Evolutionary conservation across 2,797 vertebrate species (phyloP), one percentile per base, ranked within the genome.

Genomic region (Anguilla megastoma): DNA sequence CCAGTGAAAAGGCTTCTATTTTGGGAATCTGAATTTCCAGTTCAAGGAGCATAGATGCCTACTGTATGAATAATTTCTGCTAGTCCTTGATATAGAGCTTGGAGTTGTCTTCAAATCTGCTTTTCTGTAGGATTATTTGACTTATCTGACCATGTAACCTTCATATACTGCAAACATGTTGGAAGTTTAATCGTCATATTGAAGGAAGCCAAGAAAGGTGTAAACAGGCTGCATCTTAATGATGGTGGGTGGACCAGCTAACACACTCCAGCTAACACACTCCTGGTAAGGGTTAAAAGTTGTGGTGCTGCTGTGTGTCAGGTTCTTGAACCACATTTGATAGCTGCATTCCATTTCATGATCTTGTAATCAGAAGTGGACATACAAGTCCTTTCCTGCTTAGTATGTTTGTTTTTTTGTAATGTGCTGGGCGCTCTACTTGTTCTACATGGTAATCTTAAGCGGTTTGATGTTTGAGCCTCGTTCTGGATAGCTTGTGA

Each of bases 221-320:
- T 45, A 41, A 36, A 21, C 41, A 50, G 0, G 50, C 2, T 45
- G 41, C 36, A 50, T 82, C 45, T 82, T 48, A 50, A n/a, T 76
- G 33, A 82, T 30, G 9, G 45, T 50, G 18, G 21, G 21, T 45
- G 41, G 45, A 36, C 36, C 36, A 36, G 36, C 36, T 36, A 27
- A 48, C 50, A 9, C 50, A 48, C 36, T 36, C 36, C 21, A 82
- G 71, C 71, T 18, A 36, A 18, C 41, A 9, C 0, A 21, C 24
- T 50, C 12, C 24, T 84, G 48, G 79, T 54, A 84, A 84, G 18
- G 71, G 71, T 76, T 76, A 76, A 76, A 76, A 16, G 71, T 36
- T 41, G 7, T 4, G 71, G 10, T 12, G 16, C 14, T 52, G 82
- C 48, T 33, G 10, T 84, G 82, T 30, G 52, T 54, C 76, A 80